phyloP scores from a whole-genome alignment of 2,797 vertebrate genomes.

The Mormyrus hasselquistii region DNA sequence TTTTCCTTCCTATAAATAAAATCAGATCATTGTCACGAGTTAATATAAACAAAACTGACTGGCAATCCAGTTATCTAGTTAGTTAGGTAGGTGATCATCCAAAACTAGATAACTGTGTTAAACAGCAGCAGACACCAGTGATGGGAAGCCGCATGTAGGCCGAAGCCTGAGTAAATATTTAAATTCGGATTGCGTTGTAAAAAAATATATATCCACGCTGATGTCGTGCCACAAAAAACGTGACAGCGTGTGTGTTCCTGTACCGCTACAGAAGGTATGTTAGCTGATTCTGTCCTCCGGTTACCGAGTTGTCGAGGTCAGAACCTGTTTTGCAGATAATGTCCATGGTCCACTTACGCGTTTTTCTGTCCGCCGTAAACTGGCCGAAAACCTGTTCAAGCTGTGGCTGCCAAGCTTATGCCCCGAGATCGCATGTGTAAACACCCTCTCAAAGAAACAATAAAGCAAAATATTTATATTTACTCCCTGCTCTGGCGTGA shows the following conservation, averaged over 20 bases:
- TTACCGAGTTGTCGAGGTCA: background rate
- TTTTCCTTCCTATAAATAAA: constrained; percentile 7
- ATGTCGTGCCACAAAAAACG: background rate
- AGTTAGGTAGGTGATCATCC: background rate
- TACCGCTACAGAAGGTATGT: background rate
- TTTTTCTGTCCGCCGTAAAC: background rate
- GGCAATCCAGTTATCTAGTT: background rate
- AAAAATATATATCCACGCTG: background rate
- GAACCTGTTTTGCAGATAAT: background rate
- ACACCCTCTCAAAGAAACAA: background rate
- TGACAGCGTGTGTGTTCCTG: background rate
- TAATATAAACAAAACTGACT: background rate
- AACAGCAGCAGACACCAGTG: background rate
- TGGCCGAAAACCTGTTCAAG: background rate
- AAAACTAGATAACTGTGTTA: background rate
- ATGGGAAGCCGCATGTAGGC: background rate
- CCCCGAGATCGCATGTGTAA: background rate
- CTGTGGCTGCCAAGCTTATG: background rate
- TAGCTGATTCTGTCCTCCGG: background rate
- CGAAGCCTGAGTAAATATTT: background rate
- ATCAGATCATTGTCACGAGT: background rate
- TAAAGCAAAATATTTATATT: background rate
- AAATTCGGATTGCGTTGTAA: background rate
- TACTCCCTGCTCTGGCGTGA: background rate
- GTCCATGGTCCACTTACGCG: background rate